Percentiles rank a stretch among this genome's conserved stretches.
Conservation (phyloP, 2,888 invertebrate genomes). For the Gibbula magus region DNA sequence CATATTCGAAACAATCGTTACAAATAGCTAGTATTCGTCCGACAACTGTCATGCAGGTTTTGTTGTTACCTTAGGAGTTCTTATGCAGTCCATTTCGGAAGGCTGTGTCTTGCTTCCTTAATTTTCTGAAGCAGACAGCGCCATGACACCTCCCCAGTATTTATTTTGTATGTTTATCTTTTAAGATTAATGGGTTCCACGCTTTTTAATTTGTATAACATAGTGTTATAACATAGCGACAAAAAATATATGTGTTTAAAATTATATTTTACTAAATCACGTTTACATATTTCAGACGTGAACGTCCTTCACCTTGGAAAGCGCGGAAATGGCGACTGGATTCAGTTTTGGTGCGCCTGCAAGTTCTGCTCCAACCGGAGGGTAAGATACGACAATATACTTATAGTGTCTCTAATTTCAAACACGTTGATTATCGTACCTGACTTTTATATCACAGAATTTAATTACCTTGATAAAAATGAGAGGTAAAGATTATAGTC, state of each 20-base stretch:
- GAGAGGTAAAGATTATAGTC: neutral
- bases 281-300: neutral
- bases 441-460: too few relatives aligned
- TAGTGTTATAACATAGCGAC: too few relatives aligned
- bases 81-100: conserved; percentile 55
- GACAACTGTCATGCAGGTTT: neutral
- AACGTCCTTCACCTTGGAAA: conserved; percentile 27
- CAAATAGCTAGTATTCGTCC: neutral
- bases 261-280: neutral
- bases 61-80: conserved; percentile 56
- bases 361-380: conserved; percentile 12
- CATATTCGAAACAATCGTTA: neutral
- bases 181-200: neutral
- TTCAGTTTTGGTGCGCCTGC: conserved; percentile 22
- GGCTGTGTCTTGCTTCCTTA: conserved; percentile 18
- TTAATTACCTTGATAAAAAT: too few relatives aligned
- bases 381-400: neutral
- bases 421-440: too few relatives aligned
- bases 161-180: neutral
- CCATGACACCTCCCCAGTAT: conserved; percentile 59
- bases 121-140: conserved; percentile 17
- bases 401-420: neutral
- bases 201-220: too few relatives aligned
- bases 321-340: conserved; percentile 32
- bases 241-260: too few relatives aligned